Base-by-base conservation (phyloP, 1,140 invertebrate species). In the Anadara kagoshimensis region DNA sequence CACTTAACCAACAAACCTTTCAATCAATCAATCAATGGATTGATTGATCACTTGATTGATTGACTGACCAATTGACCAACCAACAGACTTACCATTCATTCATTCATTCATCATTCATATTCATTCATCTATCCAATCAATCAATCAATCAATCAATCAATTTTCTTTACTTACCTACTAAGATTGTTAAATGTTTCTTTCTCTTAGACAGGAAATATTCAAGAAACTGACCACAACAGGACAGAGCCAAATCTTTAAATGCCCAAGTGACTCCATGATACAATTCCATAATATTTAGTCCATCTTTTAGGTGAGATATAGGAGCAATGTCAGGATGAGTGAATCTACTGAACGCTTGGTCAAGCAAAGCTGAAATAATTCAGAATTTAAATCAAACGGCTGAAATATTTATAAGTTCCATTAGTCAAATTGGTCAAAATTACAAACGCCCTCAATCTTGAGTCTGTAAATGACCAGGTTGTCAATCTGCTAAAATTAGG, bases 171-270 rank as follows among this genome's bases (percentile, higher is more conserved):
- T 83, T 78, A 87, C 87, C 84, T 18, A 88, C 84, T 75, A 87
- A 43, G 67, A 89, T 71, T 49, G 79, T 87, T 43, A 85, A 68
- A 69, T 90, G 89, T 43, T 83, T 82, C 56, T 87, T 81, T 47
- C 78, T 69, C 65, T 86, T 88, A n/a, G 75, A 76, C 16, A 90
- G 81, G 75, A 90, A 91, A 65, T 90, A 87, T 49, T 90, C 73
- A 29, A 91, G 77, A 8, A 91, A 82, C 64, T 87, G 82, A 12
- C 87, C 90, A 7, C 91, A 78, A 69, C 89, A 85, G 14, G 81
- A 82, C 66, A 91, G 65, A 16, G 90, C 88, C 14, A 91, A 76
- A 69, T 91, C 91, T 78, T 91, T 91, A 81, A 91, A 91, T 8
- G 90, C 88, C 77, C 89, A 80, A 0, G 91, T 91, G 24, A 77